A percentile compares a stretch with the other conserved stretches of the same genome.
These are phyloP conservation scores for Chloroclystis v-ata DNA, from an alignment of 2,888 invertebrate species.

Conservation along the genomic window DNA sequence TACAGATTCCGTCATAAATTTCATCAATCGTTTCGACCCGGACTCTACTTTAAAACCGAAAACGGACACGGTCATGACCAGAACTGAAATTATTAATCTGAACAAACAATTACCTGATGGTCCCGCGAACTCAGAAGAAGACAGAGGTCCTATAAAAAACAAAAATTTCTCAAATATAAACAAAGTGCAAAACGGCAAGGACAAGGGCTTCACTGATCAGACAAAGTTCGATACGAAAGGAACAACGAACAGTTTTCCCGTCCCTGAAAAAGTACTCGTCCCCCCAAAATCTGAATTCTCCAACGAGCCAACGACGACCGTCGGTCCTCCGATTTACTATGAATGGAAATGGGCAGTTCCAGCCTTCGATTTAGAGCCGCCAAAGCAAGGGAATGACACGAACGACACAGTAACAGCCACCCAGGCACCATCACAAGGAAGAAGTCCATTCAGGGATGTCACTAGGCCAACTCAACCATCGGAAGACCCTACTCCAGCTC, in stretches of 20 bases:
- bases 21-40: constrained; percentile 71
- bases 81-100: constrained; percentile 58
- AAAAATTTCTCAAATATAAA: constrained; percentile 50
- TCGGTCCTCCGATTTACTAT: constrained; percentile 80
- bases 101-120: constrained; percentile 61
- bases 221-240: constrained; percentile 49
- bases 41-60: constrained; percentile 57
- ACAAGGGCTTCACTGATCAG: constrained; percentile 43
- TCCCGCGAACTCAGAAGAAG: constrained; percentile 63
- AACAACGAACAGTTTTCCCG: constrained; percentile 31
- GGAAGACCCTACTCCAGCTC: constrained; percentile 40
- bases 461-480: constrained; percentile 51
- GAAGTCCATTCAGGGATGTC: constrained; percentile 55
- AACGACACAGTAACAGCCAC: constrained; percentile 31
- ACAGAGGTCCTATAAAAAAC: constrained; percentile 51
- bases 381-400: constrained; percentile 64
- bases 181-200: constrained; percentile 42
- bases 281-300: constrained; percentile 75
- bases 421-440: constrained; percentile 40
- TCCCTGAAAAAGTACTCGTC: constrained; percentile 58
- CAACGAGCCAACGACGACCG: constrained; percentile 64
- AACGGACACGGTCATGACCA: constrained; percentile 54
- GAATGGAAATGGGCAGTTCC: constrained; percentile 83
- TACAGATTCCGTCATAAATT: constrained; percentile 55
- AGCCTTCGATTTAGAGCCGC: constrained; percentile 77